A percentile compares a stretch with the other conserved stretches of the same genome.
Evolutionary conservation across 2,113 vertebrate species (phyloP).

Genomic region (Epinephelus cyanopodus): DNA sequence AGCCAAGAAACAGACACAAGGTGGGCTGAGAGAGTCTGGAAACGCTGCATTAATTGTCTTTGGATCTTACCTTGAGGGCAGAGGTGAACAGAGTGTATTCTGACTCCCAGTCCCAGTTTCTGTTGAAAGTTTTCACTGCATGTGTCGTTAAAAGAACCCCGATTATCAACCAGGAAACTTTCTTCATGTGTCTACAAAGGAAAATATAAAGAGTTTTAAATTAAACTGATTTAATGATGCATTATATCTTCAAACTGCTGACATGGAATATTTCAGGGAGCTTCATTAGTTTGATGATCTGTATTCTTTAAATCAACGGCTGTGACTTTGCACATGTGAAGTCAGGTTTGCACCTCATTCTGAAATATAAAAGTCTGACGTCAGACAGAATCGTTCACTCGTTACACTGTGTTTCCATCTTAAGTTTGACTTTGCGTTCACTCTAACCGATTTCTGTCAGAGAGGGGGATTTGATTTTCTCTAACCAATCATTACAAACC

Average conservation of each 20-base stretch:
- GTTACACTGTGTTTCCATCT: too few species aligned
- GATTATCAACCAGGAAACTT: conserved; percentile 92
- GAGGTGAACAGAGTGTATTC: conserved; percentile 98
- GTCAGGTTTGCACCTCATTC: not conserved
- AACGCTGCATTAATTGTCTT: not conserved
- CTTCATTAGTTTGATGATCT: too few species aligned
- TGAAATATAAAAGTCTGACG: not conserved
- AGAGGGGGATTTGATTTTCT: too few species aligned
- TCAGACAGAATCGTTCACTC: too few species aligned
- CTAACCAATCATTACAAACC: too few species aligned
- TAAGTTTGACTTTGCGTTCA: too few species aligned
- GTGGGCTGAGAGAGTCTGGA: not conserved
- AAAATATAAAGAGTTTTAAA: not conserved
- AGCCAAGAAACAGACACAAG: not conserved
- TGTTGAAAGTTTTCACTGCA: conserved; percentile 94
- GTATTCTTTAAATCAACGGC: not conserved
- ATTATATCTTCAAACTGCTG: not conserved
- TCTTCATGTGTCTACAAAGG: conserved; percentile 87
- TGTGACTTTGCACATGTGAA: not conserved
- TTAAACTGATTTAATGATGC: not conserved
- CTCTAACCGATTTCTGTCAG: too few species aligned
- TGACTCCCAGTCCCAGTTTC: conserved; percentile 99
- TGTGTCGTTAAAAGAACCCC: conserved; percentile 90
- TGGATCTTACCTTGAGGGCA: conserved; percentile 91
- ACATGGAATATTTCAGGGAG: not conserved